These are phyloP conservation scores for Prorops nasuta DNA, from an alignment of 1,140 invertebrate species.

Conservation along the genomic window DNA sequence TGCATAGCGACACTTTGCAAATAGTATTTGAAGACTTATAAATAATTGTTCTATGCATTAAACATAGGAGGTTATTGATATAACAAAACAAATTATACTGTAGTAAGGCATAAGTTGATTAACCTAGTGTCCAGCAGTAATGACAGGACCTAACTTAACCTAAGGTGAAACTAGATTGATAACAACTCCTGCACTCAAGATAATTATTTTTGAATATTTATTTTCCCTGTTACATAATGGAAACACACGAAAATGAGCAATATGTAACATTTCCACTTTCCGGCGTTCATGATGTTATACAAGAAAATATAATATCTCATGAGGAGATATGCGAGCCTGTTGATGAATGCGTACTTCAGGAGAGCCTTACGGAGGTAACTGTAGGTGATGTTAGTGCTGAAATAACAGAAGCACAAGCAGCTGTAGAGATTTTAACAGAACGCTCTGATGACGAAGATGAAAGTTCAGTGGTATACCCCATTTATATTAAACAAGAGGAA, in stretches of 20 bases:
- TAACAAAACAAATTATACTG: no score
- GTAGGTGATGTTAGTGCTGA: slow-evolving; percentile 19
- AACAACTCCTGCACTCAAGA: neutral
- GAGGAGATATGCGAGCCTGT: slow-evolving; percentile 46
- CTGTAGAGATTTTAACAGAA: slow-evolving; percentile 36
- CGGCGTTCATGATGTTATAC: slow-evolving; percentile 35
- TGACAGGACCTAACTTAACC: slow-evolving; percentile 33
- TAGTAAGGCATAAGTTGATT: no score
- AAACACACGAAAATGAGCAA: slow-evolving; percentile 41
- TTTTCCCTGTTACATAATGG: slow-evolving; percentile 29
- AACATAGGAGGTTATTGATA: no score
- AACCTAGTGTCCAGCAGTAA: no score
- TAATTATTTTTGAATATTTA: neutral
- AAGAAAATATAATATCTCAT: slow-evolving; percentile 42
- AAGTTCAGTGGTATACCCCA: slow-evolving; percentile 31
- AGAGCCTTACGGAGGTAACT: slow-evolving; percentile 27
- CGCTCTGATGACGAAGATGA: slow-evolving; percentile 36
- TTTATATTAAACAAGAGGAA: slow-evolving; percentile 46
- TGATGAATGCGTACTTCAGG: slow-evolving; percentile 33
- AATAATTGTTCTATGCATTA: no score
- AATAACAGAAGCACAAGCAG: slow-evolving; percentile 25
- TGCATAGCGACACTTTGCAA: no score
- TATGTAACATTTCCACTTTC: slow-evolving; percentile 43
- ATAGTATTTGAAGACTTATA: no score
- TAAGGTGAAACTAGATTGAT: slow-evolving; percentile 37